Conservation (phyloP, 2,113 vertebrate species). For the Aldabrachelys gigantea region DNA sequence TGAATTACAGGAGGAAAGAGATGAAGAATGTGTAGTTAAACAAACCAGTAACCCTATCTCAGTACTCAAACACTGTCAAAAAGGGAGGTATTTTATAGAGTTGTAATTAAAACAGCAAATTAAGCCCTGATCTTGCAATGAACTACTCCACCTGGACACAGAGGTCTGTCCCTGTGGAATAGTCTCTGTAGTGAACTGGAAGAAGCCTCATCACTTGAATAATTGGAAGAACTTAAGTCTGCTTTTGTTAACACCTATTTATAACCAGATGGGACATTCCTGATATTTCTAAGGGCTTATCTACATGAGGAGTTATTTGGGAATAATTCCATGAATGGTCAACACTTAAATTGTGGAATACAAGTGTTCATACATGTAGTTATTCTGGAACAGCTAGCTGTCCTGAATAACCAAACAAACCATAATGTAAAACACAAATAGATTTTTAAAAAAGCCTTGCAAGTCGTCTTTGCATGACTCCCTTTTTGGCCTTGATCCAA, state of each 20-base stretch:
- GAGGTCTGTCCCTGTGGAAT: not conserved
- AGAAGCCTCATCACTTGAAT: not conserved
- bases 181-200: not conserved
- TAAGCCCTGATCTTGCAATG: not conserved
- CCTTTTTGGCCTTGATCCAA: not conserved
- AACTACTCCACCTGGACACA: not conserved
- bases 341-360: not conserved
- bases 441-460: not conserved
- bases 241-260: not conserved
- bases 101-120: not conserved
- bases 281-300: not conserved
- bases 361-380: not conserved
- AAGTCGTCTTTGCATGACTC: not conserved
- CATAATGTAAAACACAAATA: not conserved
- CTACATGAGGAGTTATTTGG: not conserved
- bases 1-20: not conserved
- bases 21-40: not conserved
- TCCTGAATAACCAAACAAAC: not conserved
- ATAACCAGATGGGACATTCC: not conserved
- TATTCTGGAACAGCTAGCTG: not conserved
- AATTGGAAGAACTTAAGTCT: not conserved
- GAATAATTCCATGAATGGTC: not conserved
- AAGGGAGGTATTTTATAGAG: not conserved
- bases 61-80: not conserved
- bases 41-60: not conserved